phyloP scores from a whole-genome alignment of 2,888 invertebrate species.

The Homarus gammarus region DNA sequence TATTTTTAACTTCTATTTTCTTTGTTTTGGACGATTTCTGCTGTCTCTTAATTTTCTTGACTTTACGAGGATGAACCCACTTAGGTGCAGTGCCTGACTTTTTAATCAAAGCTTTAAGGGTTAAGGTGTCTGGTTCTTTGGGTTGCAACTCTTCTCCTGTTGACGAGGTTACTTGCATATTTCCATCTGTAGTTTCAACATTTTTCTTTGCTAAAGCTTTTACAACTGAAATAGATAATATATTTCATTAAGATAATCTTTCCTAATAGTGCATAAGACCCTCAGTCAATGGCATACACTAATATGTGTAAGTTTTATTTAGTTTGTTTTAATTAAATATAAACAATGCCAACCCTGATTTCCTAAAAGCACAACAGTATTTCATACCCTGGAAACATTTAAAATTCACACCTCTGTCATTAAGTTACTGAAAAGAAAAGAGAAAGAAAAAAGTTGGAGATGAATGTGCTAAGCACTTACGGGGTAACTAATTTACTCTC shows the following conservation, averaged over 20 bases:
- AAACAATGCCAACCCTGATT: no score
- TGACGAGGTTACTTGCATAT: background rate
- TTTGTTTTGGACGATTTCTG: background rate
- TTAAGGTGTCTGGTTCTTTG: background rate
- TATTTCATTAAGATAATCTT: background rate
- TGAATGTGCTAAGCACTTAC: no score
- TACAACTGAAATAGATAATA: background rate
- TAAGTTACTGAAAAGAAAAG: no score
- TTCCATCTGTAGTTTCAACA: background rate
- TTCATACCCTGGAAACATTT: no score
- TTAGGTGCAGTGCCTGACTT: constrained; percentile 1
- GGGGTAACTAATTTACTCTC: no score
- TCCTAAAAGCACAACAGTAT: no score
- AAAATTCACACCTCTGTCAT: no score
- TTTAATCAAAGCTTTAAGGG: constrained; percentile 6
- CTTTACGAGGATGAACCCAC: constrained; percentile 25
- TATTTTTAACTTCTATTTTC: background rate
- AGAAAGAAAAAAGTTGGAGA: no score
- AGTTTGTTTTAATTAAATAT: no score
- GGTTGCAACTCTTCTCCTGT: background rate
- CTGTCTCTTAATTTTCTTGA: constrained; percentile 16
- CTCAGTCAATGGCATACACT: no score
- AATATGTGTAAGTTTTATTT: no score
- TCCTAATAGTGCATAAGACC: background rate
- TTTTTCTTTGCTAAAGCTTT: background rate